Evolutionary conservation across 2,888 invertebrate genomes (phyloP), one percentile per base, ranked within the genome.

Genomic region (Sturmia bella): DNA sequence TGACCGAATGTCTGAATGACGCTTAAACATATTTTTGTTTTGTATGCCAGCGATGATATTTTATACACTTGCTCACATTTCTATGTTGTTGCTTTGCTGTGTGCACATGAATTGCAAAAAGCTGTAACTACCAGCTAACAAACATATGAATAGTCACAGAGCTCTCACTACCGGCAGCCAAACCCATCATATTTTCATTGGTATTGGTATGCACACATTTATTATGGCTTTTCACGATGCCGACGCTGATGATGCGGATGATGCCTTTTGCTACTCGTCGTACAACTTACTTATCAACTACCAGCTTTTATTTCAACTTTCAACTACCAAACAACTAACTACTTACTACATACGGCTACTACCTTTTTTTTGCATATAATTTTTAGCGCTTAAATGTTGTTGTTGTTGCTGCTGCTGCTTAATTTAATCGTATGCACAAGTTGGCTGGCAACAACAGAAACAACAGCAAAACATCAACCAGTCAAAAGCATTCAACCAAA

Each of bases 231-330:
- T 74, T 66, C 69, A 64, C 21, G 43, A 41, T 64, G 21, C 6
- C 9, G 17, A 59, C 15, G 43, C 3, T 19, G 32, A 15, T 69
- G 79, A 64, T 74, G 63, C 64, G 70, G 72, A 66, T 72, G 64
- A 64, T 59, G 43, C 52, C 66, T 77, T 70, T 63, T 74, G 70
- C 76, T 80, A 74, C 78, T 78, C 78, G 78, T 82, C 82, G 74
- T 82, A 70, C 78, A 57, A 70, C 74, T 70, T 64, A 72, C 50
- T 32, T 32, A 32, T 32, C 50, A 68, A 75, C 77, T 56, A 66
- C 50, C 43, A 43, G 48, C 41, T 66, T 74, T 57, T 63, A 63
- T 57, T 74, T 64, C 17, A 73, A 56, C 64, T 66, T 45, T 54
- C 63, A 52, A 59, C 72, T 59, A 64, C 69, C 52, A 61, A 64